Conservation (phyloP, 2,113 vertebrate species). For the Ceyx melanurus region DNA sequence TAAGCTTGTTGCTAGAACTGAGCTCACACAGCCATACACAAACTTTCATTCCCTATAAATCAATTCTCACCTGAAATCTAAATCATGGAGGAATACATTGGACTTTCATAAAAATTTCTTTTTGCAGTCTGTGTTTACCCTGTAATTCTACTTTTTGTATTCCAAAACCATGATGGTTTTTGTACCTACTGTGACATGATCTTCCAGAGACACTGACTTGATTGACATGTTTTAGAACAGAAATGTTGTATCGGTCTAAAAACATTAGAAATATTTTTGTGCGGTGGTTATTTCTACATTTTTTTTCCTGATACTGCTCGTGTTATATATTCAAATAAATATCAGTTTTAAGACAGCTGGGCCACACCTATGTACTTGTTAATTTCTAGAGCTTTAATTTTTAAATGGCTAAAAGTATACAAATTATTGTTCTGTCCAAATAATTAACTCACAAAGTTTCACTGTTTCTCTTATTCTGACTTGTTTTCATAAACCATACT, state of each 20-base stretch:
- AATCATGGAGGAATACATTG: neutral
- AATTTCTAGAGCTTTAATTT: neutral
- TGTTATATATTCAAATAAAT: neutral
- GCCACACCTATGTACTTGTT: neutral
- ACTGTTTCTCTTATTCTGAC: neutral
- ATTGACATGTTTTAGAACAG: neutral
- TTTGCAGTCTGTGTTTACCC: neutral
- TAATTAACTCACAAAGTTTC: neutral
- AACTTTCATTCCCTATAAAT: neutral
- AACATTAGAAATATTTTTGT: neutral
- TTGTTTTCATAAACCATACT: neutral
- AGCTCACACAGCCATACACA: neutral
- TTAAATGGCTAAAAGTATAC: neutral
- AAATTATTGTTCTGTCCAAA: neutral
- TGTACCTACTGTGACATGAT: neutral
- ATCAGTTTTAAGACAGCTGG: neutral
- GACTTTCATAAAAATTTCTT: neutral
- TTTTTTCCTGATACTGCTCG: neutral
- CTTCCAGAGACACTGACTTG: neutral
- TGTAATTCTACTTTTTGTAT: neutral
- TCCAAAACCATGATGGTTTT: neutral
- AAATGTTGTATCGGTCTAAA: neutral
- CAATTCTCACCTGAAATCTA: neutral
- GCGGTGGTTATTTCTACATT: neutral
- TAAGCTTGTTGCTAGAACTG: neutral